These are phyloP conservation scores for Linepithema humile DNA, from an alignment of 1,140 invertebrate genomes.

Conservation along the genomic window DNA sequence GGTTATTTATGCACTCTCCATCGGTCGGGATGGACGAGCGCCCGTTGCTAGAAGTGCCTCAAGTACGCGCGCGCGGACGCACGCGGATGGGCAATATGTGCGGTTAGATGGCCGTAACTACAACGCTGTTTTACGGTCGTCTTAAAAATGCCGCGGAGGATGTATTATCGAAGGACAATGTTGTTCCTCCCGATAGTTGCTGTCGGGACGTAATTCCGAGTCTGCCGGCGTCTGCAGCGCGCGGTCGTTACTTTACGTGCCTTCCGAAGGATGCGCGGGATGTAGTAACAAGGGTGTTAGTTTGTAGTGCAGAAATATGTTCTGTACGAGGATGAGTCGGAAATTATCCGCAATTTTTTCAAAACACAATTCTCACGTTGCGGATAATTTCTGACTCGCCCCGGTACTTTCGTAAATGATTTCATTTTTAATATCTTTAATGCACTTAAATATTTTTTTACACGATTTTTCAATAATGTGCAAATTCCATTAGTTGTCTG, in stretches of 20 bases:
- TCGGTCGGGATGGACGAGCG: slow-evolving; percentile 19
- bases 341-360: too few species aligned
- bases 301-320: too few species aligned
- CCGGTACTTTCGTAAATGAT: too few species aligned
- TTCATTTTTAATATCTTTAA: too few species aligned
- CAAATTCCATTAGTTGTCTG: too few species aligned
- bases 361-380: too few species aligned
- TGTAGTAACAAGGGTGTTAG: background rate
- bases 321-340: too few species aligned
- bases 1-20: slow-evolving; percentile 72
- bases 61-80: background rate
- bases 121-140: slow-evolving; percentile 63
- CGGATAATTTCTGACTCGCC: too few species aligned
- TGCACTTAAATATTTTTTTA: too few species aligned
- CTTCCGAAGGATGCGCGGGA: background rate
- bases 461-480: too few species aligned
- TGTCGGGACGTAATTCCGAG: background rate
- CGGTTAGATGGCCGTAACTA: slow-evolving; percentile 62
- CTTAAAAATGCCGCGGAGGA: slow-evolving; percentile 59
- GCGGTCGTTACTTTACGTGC: slow-evolving; percentile 3
- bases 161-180: slow-evolving; percentile 56
- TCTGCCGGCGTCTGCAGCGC: background rate
- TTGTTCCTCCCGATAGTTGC: slow-evolving; percentile 9
- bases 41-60: slow-evolving; percentile 6
- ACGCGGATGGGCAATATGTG: slow-evolving; percentile 58